Percentiles rank a stretch among this genome's conserved stretches.
Conservation (phyloP, 2,113 vertebrate genomes). For the Scytalopus superciliaris region DNA sequence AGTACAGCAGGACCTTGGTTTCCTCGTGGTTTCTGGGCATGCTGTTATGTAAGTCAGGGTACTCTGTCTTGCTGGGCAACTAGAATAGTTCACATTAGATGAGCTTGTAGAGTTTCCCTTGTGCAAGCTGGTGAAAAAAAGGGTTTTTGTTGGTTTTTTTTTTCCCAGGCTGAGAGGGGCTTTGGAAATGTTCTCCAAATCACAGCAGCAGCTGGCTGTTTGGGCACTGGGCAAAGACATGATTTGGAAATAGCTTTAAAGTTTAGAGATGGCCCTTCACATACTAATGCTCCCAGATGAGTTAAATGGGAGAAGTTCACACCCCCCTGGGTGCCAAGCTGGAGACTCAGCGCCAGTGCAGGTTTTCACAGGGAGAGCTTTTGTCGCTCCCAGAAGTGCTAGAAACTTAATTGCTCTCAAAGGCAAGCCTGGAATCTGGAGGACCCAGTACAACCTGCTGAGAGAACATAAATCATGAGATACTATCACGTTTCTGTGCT, state of each 20-base stretch:
- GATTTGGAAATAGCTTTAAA: not conserved
- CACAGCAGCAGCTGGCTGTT: not conserved
- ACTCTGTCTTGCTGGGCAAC: not conserved
- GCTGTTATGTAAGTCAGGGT: not conserved
- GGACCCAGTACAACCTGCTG: constrained; percentile 57
- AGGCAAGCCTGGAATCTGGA: constrained; percentile 59
- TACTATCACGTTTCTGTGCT: constrained; percentile 50
- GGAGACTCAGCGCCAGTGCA: not conserved
- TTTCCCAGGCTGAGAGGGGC: not conserved
- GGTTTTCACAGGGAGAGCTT: constrained; percentile 22
- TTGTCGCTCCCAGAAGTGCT: constrained; percentile 26
- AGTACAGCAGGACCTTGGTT: not conserved
- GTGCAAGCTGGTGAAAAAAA: not conserved
- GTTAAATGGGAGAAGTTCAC: not conserved
- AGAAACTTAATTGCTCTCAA: constrained; percentile 61
- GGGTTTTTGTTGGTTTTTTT: constrained; percentile 12
- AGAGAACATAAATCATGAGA: constrained; percentile 52
- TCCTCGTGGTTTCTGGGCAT: not conserved
- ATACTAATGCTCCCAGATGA: not conserved
- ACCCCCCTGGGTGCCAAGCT: not conserved
- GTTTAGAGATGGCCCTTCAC: not conserved
- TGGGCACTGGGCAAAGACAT: not conserved
- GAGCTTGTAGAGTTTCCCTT: not conserved
- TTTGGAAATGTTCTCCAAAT: not conserved
- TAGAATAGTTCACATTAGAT: not conserved